Conservation (phyloP, 2,888 invertebrate genomes). For the Seladonia tumulorum region DNA sequence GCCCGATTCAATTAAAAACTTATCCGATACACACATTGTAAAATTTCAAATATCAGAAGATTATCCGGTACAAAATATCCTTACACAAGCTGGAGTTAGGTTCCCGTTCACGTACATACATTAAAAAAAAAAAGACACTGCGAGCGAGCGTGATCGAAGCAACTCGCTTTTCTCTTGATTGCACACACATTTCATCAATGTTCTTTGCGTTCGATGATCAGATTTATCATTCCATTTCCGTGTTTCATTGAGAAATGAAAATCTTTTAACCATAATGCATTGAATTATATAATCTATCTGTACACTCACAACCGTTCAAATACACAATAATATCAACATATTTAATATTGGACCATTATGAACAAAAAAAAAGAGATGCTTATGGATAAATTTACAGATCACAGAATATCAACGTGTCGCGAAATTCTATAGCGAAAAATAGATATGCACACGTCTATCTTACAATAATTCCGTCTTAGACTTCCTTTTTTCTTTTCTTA, state of each 20-base stretch:
- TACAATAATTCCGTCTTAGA: slow-evolving; percentile 25
- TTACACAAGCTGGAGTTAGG: not conserved
- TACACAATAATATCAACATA: slow-evolving; percentile 82
- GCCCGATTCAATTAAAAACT: slow-evolving; percentile 10
- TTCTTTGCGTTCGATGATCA: slow-evolving; percentile 43
- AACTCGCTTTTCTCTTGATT: slow-evolving; percentile 46
- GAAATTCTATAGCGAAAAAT: slow-evolving; percentile 42
- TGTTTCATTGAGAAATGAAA: slow-evolving; percentile 76
- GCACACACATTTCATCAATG: slow-evolving; percentile 55
- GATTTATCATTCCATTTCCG: slow-evolving; percentile 59
- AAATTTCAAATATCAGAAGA: not conserved
- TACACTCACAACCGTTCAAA: slow-evolving; percentile 82
- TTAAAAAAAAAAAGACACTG: not conserved
- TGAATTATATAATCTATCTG: slow-evolving; percentile 80
- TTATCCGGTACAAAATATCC: not conserved
- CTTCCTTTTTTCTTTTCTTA: slow-evolving; percentile 5
- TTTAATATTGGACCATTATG: slow-evolving; percentile 80
- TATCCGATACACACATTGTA: not conserved
- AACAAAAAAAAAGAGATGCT: slow-evolving; percentile 26
- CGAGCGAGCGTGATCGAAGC: slow-evolving; percentile 13
- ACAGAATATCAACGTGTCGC: slow-evolving; percentile 36
- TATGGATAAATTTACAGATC: slow-evolving; percentile 47
- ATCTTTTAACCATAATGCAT: slow-evolving; percentile 74
- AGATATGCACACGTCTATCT: slow-evolving; percentile 44
- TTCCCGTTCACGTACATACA: not conserved